Base-by-base conservation (phyloP, 2,888 invertebrate genomes). In the Lissocephala sabroskyi region DNA sequence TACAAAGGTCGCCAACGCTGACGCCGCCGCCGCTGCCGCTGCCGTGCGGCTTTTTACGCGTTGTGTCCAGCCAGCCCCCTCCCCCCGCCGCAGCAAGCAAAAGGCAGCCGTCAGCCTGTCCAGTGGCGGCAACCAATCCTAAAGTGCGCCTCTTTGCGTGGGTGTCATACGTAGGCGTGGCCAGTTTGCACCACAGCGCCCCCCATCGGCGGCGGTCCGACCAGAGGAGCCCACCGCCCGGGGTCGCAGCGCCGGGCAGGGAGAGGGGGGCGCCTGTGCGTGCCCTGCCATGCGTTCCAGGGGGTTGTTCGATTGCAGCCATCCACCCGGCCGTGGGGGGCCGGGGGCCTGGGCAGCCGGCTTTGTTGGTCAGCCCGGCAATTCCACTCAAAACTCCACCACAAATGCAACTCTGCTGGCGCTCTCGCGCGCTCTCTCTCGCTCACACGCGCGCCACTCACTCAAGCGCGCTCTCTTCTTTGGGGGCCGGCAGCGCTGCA, bases 91-190 rank as follows among this genome's bases (percentile, higher is more conserved):
- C n/a, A 14, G 6, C 40, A 39, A 23, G 16, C 13, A 19, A 18
- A 14, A 29, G 18, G 11, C 55, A 17, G 14, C 29, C 19, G 16
- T 19, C 23, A 37, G 14, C 19, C 6, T 37, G 37, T 37, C 19
- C 37, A 37, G 10, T 37, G 37, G n/a, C n/a, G n/a, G 37, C 55
- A 45, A 44, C 58, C 58, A 58, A 58, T 58, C 54, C 53, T 47
- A 58, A 44, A 46, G 26, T 55, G 52, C 56, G 56, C 52, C 52
- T 49, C 42, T 49, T 37, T 56, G 52, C 46, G 50, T 75, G 76
- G 68, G 75, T 58, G 67, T 65, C 35, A 13, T 18, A 17, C 16
- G 74, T 73, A 68, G 78, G 73, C 79, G 78, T 73, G 73, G 73
- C 70, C 65, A 76, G 23, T 35, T 33, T 26, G 26, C 7, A 16